Conservation (phyloP, 1,140 invertebrate genomes). For the Nautilus pompilius region DNA sequence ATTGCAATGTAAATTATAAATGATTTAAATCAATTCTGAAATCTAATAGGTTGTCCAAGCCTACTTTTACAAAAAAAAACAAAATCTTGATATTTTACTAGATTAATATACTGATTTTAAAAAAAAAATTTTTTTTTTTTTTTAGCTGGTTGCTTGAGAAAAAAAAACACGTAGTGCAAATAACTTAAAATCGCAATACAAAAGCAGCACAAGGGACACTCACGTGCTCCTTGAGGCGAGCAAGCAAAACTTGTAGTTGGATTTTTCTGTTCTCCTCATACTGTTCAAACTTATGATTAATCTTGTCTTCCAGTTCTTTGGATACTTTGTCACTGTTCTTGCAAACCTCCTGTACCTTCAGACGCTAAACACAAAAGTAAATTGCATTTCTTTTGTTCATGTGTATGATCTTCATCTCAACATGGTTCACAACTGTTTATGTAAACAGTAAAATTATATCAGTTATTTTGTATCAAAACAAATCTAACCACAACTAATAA, state of each 20-base stretch:
- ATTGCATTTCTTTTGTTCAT: no score
- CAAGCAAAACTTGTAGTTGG: slow-evolving; percentile 82
- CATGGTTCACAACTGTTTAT: no score
- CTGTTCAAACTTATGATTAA: slow-evolving; percentile 79
- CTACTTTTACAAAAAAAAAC: no score
- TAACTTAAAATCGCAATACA: not conserved
- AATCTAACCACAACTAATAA: no score
- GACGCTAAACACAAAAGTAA: slow-evolving; percentile 16
- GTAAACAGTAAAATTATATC: no score
- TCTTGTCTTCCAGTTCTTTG: slow-evolving; percentile 72
- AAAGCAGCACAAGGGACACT: slow-evolving; percentile 50
- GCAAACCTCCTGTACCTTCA: slow-evolving; percentile 74
- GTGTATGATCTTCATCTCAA: no score
- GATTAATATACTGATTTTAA: not conserved
- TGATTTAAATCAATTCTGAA: not conserved
- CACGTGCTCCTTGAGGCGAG: slow-evolving; percentile 85
- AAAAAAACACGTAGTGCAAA: not conserved
- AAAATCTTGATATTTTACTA: no score
- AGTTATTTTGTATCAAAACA: no score
- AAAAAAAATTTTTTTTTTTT: not conserved
- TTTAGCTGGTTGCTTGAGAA: not conserved
- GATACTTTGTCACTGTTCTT: slow-evolving; percentile 77
- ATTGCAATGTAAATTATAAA: no score
- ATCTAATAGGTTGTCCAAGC: not conserved
- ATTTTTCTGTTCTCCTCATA: slow-evolving; percentile 80